Base-by-base conservation (phyloP, 2,888 invertebrate genomes). In the Dorcus hopei region DNA sequence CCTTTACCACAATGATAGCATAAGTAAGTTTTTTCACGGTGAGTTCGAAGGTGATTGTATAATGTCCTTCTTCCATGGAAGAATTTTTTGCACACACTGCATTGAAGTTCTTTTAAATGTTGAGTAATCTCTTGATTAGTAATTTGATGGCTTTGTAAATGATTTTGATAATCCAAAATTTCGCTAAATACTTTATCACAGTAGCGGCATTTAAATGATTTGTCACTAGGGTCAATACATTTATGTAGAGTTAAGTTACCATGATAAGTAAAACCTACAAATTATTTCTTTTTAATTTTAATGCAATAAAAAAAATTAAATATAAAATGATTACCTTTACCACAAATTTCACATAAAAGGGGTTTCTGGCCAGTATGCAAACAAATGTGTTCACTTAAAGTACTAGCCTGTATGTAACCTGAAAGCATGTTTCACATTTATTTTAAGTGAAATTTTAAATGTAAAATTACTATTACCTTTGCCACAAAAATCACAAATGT, bases 1-100 rank as follows among this genome's bases (percentile, higher is more conserved):
- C 52, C 52, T 63, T 63, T 8, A 33, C 61, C 62, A 9, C 65
- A 65, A 23, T 51, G 51, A 23, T 52, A 61, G 41, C 65, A 65
- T 8, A 61, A 39, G 16, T 53, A 65, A 3, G 38, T 49, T 45
- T 61, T 61, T 42, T 58, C 61, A 51, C 26, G 19, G 9, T 41
- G 42, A 57, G 57, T 49, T n/a, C 19, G 9, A 45, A 40, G n/a
- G 47, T 45, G 47, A 33, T 26, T 38, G 26, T 38, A 57, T 43
- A 49, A 52, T 7, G 38, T 9, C 1, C 42, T 19, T 52, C 19
- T 39, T 3, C 41, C 43, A n/a, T 40, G 14, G 9, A 48, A 38
- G 26, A 11, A 33, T 49, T 59, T 52, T 11, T 45, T n/a, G 33
- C 59, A 59, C 9, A 56, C 38, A 33, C 48, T 49, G 23, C 59